A percentile compares a stretch with the other conserved stretches of the same genome.
These are phyloP conservation scores for Lepidothrix coronata DNA, from an alignment of 2,113 vertebrate genomes.

Conservation along the genomic window DNA sequence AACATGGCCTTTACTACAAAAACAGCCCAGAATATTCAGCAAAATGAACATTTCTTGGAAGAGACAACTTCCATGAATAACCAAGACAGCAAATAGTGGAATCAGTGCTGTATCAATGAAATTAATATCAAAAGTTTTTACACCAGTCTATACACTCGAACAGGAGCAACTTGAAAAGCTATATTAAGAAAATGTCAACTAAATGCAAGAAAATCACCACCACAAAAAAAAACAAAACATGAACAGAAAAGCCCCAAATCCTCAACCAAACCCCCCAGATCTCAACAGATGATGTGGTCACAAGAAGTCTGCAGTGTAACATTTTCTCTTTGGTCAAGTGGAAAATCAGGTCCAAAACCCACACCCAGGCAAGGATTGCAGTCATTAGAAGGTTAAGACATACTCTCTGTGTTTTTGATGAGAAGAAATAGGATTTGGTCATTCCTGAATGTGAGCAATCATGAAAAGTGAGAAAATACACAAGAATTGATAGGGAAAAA, in stretches of 20 bases:
- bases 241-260: background rate
- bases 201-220: background rate
- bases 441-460: background rate
- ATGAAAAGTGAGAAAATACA: background rate
- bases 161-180: background rate
- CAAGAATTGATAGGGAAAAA: accelerated
- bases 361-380: background rate
- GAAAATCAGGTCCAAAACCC: background rate
- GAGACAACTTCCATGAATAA: background rate
- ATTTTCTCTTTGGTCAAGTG: background rate
- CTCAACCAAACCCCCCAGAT: background rate
- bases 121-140: background rate
- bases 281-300: background rate
- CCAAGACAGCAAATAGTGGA: background rate
- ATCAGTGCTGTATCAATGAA: background rate
- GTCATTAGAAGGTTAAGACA: background rate
- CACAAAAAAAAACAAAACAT: background rate
- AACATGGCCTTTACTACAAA: background rate
- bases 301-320: background rate
- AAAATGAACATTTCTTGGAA: background rate
- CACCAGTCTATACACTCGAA: background rate
- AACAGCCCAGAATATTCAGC: background rate
- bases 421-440: background rate
- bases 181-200: background rate
- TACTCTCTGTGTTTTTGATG: background rate